Evolutionary conservation across 2,888 invertebrate species (phyloP), one percentile per base, ranked within the genome.

Genomic region (Ornithoptera priamus): DNA sequence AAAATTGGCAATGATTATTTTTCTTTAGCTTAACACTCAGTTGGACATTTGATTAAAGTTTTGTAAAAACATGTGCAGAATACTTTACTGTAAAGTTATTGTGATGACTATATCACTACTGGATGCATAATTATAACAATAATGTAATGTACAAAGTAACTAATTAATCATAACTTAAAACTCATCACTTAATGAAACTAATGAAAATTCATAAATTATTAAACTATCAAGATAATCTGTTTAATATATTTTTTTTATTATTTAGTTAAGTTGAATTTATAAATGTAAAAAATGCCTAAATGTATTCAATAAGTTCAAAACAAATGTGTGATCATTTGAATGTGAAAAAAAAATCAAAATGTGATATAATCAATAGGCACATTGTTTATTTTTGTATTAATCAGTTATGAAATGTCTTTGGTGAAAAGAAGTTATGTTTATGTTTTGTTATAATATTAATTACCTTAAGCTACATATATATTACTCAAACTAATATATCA

Each of bases 1-100:
- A 76, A 74, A 81, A 83, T 87, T 87, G 87, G 85, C 85, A 85
- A 83, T 83, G 72, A 77, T 80, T 76, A 79, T 79, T 86, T 50
- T 53, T 62, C 57, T 88, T 88, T 87, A 88, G 88, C 84, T 81
- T 79, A 84, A 81, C 76, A 74, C 70, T 83, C 81, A 83, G 81
- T 83, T 81, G 80, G 79, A 73, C 75, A 61, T 66, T 46, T 50
- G 30, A 56, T 58, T 67, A 68, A 76, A 73, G 69, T 74, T 74
- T 71, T 76, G 68, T 69, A 75, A 77, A 73, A 71, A 73, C 71
- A 73, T 72, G 72, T 65, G 71, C 72, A 72, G 67, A 58, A 70
- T 42, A 63, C 22, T 15, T 63, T 8, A 22, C 57, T 53, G 20
- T 61, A 46, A 59, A 53, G 63, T 42, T 70, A 66, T 67, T 67